Evolutionary conservation across 2,888 invertebrate species (phyloP).

Genomic region (Xylota sylvarum): DNA sequence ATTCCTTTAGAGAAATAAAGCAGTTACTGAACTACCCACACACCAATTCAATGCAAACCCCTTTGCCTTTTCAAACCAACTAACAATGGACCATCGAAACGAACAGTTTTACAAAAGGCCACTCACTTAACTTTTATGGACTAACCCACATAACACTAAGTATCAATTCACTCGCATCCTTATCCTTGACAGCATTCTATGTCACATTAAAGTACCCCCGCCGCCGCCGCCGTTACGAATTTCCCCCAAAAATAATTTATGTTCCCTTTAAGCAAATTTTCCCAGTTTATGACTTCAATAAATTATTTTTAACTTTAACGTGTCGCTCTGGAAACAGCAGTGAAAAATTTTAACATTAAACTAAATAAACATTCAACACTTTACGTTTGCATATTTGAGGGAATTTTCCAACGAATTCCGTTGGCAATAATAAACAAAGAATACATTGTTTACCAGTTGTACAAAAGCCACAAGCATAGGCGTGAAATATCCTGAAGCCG

Average conservation of each 20-base stretch:
- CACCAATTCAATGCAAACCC: neutral
- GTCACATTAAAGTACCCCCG: conserved; percentile 5
- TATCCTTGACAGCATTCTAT: neutral
- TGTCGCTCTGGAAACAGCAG: neutral
- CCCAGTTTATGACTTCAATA: conserved; percentile 9
- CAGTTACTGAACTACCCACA: no score
- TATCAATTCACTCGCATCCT: conserved; percentile 3
- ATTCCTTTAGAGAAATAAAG: no score
- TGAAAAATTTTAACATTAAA: conserved; percentile 11
- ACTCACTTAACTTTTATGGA: conserved; percentile 2
- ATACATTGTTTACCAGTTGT: conserved; percentile 46
- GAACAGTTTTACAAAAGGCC: neutral
- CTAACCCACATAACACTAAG: neutral
- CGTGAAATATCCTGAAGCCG: conserved; percentile 60
- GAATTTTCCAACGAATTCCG: conserved; percentile 18
- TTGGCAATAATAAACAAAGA: conserved; percentile 39
- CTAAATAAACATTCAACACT: conserved; percentile 33
- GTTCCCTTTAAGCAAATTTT: conserved; percentile 10
- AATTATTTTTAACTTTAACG: conserved; percentile 9
- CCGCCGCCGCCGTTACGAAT: neutral
- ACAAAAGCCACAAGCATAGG: conserved; percentile 59
- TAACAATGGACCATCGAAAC: neutral
- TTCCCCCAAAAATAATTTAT: conserved; percentile 9
- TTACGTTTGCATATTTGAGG: conserved; percentile 23
- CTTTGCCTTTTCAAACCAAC: neutral